Base-by-base conservation (phyloP, 2,888 invertebrate species). In the Ferdinandea cuprea region DNA sequence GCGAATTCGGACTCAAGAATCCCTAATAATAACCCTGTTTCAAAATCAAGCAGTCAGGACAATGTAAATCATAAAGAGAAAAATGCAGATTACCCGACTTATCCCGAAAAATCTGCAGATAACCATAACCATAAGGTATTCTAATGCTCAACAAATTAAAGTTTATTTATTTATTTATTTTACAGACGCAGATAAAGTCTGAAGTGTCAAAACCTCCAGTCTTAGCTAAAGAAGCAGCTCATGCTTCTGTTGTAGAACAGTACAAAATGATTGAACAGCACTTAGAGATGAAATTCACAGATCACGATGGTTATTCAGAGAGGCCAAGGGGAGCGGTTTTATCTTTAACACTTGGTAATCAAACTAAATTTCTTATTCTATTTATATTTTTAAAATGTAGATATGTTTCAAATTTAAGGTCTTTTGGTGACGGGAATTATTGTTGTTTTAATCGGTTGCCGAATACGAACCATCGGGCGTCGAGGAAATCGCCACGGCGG, bases 241-340 rank as follows among this genome's bases (percentile, higher is more conserved):
- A 88, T 54, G 86, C 87, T 1, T 88, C 90, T 1, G 87, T 90
- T 15, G 90, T 89, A 76, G 91, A 90, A 85, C 91, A 90, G 83
- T 90, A 89, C 76, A 89, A 90, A 86, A 88, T 89, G 85, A 89
- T 89, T 66, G 91, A 90, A 80, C 88, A 89, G 48, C 89, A 89
- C 81, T 87, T 90, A 73, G 91, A 92, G 85, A 86, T 89, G 19
- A 89, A 91, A 77, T 90, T 90, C 86, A 91, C 91, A 61, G 92
- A 92, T 87, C 93, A 91, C 87, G 95, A 94, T 89, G 95, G 94
- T 0, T 92, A 93, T 79, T 93, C 94, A 84, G 93, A 94, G 87
- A 93, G 93, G 68, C 96, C 96, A 19, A 94, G 94, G 59, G 96
- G 96, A 68, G 97, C 97, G 7, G 93, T 96, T 54, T 92, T 97